Evolutionary conservation across 2,888 invertebrate genomes (phyloP), one percentile per base, ranked within the genome.

Genomic region (Hemithea aestivaria): DNA sequence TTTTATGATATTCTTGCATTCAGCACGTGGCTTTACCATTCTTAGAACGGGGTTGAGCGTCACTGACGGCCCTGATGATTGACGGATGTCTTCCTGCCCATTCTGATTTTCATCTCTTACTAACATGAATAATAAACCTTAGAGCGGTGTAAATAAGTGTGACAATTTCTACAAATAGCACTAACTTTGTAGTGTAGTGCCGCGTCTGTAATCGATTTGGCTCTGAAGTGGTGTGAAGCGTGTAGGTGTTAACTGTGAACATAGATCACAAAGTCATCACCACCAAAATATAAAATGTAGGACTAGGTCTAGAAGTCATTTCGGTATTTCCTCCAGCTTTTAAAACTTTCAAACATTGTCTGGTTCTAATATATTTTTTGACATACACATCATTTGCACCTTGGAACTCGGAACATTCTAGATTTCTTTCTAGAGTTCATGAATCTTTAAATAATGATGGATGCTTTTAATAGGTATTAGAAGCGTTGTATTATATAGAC

Each of bases 41-140:
- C 78, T 57, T 54, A 59, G 73, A 80, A 76, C 57, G 63, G 69
- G 58, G 53, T 51, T 62, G 40, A 62, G 54, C 70, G 73, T 72
- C 75, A 69, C 54, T 58, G 66, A 70, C 65, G 61, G 51, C 53
- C 60, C 52, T 62, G 70, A 43, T 66, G 73, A 81, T 62, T 73
- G 81, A 83, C 74, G 56, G 69, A 76, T 76, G 73, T 67, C 73
- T 82, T 84, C 82, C 82, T 75, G 76, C 57, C 68, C 51, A 45
- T 52, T 49, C 51, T 30, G 50, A 49, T 50, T 47, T 47, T 53
- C 29, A 53, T 33, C 37, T 44, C 24, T 34, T 16, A 33, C 30
- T 12, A 24, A 30, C 10, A 29, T 29, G 40, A 40, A 64, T 56
- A 54, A 37, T 53, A 46, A 55, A 58, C 62, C 64, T 64, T 72